Evolutionary conservation across 2,888 invertebrate genomes (phyloP), one percentile per base, ranked within the genome.

Genomic region (Acanthoscelides obtectus): DNA sequence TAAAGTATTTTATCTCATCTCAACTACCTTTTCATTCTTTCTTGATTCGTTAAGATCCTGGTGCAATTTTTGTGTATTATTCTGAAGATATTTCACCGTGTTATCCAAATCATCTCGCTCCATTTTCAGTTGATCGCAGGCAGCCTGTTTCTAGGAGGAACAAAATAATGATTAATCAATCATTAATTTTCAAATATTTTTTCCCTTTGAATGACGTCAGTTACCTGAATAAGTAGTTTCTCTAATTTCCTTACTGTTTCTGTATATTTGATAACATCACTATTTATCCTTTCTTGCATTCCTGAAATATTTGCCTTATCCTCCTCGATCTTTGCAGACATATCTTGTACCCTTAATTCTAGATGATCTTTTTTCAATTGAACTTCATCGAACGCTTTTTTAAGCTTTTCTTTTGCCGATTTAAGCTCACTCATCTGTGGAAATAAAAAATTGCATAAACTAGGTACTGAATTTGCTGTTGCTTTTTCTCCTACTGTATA

Each of bases 81-180:
- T 82, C 76, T 84, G 80, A n/a, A 84, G 74, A 77, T 83, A 83
- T 27, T 77, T 75, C 20, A 80, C 72, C 22, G 79, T 81, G 8
- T 73, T 75, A 21, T 80, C 75, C 21, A 80, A 64, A 66, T 67
- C 45, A 3, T 68, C 20, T 22, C 67, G 22, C 6, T 21, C 71
- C 63, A 17, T 22, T 12, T 67, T 66, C 20, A 22, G 68, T 8
- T 22, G 68, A 22, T 20, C 22, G 12, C 68, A 25, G 22, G 22
- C 12, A 12, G 22, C 20, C 12, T 45, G 8, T 45, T 12, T 45
- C 45, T 45, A 45, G 45, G n/a, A n/a, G n/a, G n/a, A n/a, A n/a
- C n/a, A n/a, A n/a, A n/a, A n/a, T n/a, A n/a, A n/a, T n/a, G n/a
- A n/a, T n/a, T n/a, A n/a, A n/a, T n/a, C n/a, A n/a, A n/a, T n/a